phyloP scores from a whole-genome alignment of 1,140 invertebrate species.

The Drosophila simulans region DNA sequence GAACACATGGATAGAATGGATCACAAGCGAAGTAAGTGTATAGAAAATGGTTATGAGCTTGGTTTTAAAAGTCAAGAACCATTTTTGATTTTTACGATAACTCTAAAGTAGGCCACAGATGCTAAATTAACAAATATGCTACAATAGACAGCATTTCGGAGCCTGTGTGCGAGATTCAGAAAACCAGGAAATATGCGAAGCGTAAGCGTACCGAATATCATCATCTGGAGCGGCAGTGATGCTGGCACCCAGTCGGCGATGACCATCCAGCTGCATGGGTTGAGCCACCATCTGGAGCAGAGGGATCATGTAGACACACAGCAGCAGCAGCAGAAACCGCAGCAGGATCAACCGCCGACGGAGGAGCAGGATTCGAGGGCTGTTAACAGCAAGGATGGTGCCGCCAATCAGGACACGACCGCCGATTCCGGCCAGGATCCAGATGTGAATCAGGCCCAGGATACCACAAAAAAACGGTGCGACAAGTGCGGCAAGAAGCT shows the following conservation, averaged over 20 bases:
- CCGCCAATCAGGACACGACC: not conserved
- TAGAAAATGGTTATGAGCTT: not conserved
- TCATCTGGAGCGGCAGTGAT: not conserved
- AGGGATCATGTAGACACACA: not conserved
- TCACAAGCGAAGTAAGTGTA: not conserved
- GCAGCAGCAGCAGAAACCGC: not conserved
- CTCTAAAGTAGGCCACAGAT: conserved; percentile 48
- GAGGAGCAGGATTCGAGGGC: not conserved
- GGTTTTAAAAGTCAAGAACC: not conserved
- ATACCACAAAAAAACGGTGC: conserved; percentile 46
- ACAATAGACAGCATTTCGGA: conserved; percentile 22
- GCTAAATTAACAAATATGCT: conserved; percentile 60
- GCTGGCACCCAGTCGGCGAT: conserved; percentile 4
- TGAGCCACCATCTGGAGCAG: not conserved
- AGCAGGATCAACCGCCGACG: not conserved
- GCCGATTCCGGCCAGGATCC: not conserved
- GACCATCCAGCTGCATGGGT: too few species aligned
- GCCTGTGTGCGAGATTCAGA: conserved; percentile 43
- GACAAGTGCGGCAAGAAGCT: conserved; percentile 67
- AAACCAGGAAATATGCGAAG: conserved; percentile 46
- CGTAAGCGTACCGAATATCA: conserved; percentile 29
- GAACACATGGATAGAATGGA: too few species aligned
- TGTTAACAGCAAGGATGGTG: not conserved
- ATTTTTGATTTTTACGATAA: not conserved
- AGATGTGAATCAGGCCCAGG: not conserved